These are phyloP conservation scores for Cetonia aurata DNA, from an alignment of 2,888 invertebrate genomes.

Conservation along the genomic window DNA sequence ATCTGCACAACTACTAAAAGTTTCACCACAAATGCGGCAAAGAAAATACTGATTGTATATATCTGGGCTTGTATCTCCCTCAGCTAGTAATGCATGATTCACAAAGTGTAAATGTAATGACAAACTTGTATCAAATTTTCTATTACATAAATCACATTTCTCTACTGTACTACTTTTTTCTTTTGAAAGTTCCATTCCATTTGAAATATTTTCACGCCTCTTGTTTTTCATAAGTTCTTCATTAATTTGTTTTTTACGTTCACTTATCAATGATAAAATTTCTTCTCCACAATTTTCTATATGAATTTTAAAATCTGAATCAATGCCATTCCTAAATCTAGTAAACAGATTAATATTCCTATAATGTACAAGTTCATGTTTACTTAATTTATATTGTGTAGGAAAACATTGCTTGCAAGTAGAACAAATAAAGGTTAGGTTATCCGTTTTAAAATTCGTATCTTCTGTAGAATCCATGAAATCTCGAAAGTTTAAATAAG, in stretches of 20 bases:
- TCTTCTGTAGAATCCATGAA: conserved; percentile 40
- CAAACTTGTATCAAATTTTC: conserved; percentile 45
- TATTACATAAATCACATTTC: conserved; percentile 51
- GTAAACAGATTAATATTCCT: conserved; percentile 39
- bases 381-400: conserved; percentile 48
- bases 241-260: conserved; percentile 32
- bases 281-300: conserved; percentile 14
- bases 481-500: conserved; percentile 49
- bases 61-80: conserved; percentile 46
- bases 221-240: conserved; percentile 20
- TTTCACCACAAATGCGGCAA: conserved; percentile 54
- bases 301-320: not conserved
- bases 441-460: not conserved
- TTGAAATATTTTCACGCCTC: not conserved
- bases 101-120: conserved; percentile 52
- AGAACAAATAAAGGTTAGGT: conserved; percentile 39
- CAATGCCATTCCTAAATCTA: conserved; percentile 25
- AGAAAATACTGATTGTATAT: conserved; percentile 48
- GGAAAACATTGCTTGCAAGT: conserved; percentile 40
- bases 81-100: conserved; percentile 49
- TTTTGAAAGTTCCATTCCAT: not conserved
- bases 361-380: conserved; percentile 47
- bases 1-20: conserved; percentile 51
- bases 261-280: conserved; percentile 30
- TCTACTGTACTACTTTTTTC: conserved; percentile 14